Percentiles rank a stretch among this genome's conserved stretches.
Conservation (phyloP, 2,888 invertebrate genomes). For the Drosophila incognita region DNA sequence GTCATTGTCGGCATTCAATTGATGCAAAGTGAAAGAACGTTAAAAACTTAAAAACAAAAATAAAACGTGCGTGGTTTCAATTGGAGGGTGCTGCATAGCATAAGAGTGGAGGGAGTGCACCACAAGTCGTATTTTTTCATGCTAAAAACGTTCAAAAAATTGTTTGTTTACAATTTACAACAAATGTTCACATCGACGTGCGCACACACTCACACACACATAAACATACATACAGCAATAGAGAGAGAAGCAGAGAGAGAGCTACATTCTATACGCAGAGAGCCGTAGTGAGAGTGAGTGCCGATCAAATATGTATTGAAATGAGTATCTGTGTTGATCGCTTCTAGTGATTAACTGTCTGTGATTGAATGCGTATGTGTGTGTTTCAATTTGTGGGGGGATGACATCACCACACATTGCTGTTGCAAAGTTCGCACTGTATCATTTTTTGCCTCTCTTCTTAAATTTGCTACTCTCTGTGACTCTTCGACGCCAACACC, state of each 20-base stretch:
- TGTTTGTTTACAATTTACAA: constrained; percentile 68
- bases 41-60: constrained; percentile 7
- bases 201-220: constrained; percentile 3
- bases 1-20: constrained; percentile 61
- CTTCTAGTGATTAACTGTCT: constrained; percentile 65
- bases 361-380: constrained; percentile 15
- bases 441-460: constrained; percentile 32
- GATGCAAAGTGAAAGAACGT: constrained; percentile 54
- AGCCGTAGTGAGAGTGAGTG: constrained; percentile 47
- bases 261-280: constrained; percentile 37
- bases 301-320: constrained; percentile 39
- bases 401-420: constrained; percentile 73
- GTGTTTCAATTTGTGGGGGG: constrained; percentile 56
- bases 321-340: constrained; percentile 60
- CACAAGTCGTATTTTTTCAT: constrained; percentile 45
- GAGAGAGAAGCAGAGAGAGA: constrained; percentile 4
- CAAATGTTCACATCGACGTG: constrained; percentile 32
- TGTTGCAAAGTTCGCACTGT: constrained; percentile 54
- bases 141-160: constrained; percentile 50
- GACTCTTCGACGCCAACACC: constrained; percentile 57
- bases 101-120: constrained; percentile 1
- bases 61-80: constrained; percentile 50
- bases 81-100: constrained; percentile 9
- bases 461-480: constrained; percentile 26
- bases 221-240: background rate